Evolutionary conservation across 2,797 vertebrate species (phyloP).

Genomic region (Cossypha dichroa): DNA sequence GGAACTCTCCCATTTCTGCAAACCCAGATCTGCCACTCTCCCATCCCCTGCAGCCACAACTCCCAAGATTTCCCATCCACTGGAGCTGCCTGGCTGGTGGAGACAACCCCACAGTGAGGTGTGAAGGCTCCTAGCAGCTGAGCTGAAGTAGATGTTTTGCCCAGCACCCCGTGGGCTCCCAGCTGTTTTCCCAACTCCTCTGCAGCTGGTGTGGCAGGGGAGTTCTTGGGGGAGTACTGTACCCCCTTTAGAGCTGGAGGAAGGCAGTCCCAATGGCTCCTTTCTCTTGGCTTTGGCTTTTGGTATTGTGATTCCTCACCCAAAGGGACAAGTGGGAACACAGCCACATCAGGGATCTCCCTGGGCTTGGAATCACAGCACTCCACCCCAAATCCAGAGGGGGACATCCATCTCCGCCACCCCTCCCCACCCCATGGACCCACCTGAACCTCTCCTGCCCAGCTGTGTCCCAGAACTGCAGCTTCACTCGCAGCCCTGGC

Average conservation of each 20-base stretch:
- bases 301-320: not conserved
- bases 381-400: not conserved
- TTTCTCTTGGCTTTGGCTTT: not conserved
- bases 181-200: not conserved
- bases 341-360: too few relatives aligned
- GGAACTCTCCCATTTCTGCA: not conserved
- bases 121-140: not conserved
- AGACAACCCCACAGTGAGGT: not conserved
- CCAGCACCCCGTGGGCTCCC: not conserved
- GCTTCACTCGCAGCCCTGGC: slow-evolving; percentile 80
- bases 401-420: not conserved
- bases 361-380: not conserved
- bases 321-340: too few relatives aligned
- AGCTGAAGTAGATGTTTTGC: not conserved
- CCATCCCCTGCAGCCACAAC: not conserved
- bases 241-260: not conserved
- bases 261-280: not conserved
- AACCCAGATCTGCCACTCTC: not conserved
- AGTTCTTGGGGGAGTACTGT: accelerated
- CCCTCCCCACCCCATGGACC: not conserved
- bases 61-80: not conserved
- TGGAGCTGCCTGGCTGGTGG: not conserved
- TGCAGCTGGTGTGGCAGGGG: not conserved
- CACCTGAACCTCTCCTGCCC: slow-evolving; percentile 91
- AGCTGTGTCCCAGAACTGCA: slow-evolving; percentile 91